phyloP scores from a whole-genome alignment of 2,113 vertebrate genomes.

The Phylloscopus trochiloides region DNA sequence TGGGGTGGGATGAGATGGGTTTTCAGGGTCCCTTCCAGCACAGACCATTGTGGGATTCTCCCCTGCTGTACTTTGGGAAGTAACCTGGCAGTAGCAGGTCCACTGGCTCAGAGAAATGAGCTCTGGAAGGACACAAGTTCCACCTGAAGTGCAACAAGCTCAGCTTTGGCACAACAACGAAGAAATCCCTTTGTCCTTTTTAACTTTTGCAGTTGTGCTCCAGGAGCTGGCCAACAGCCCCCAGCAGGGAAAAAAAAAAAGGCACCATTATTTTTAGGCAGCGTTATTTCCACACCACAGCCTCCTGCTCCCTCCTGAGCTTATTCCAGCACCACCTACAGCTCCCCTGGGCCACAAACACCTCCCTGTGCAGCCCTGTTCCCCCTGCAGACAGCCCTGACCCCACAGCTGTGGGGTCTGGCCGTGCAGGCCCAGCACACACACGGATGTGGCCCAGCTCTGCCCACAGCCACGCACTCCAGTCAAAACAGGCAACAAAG shows the following conservation, averaged over 20 bases:
- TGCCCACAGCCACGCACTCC: not conserved
- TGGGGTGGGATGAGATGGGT: fast-evolving
- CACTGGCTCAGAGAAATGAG: not conserved
- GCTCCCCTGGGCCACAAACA: not conserved
- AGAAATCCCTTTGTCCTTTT: not conserved
- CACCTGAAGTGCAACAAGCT: not conserved
- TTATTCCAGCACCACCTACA: not conserved
- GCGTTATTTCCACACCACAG: not conserved
- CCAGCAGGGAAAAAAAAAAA: not conserved
- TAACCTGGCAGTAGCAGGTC: fast-evolving
- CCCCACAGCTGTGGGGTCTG: not conserved
- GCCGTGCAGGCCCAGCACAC: not conserved
- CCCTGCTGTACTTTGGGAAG: not conserved
- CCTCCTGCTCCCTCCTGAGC: not conserved
- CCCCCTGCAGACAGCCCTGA: not conserved
- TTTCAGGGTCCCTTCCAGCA: not conserved
- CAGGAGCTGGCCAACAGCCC: not conserved
- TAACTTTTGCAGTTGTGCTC: not conserved
- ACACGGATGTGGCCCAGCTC: fast-evolving
- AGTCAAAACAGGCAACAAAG: not conserved
- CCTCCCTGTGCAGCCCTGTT: not conserved
- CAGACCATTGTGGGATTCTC: not conserved
- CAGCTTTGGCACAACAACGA: not conserved
- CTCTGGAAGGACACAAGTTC: not conserved
- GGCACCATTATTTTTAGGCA: not conserved